Evolutionary conservation across 2,888 invertebrate species (phyloP), one percentile per base, ranked within the genome.

Genomic region (Aporophyla lueneburgensis): DNA sequence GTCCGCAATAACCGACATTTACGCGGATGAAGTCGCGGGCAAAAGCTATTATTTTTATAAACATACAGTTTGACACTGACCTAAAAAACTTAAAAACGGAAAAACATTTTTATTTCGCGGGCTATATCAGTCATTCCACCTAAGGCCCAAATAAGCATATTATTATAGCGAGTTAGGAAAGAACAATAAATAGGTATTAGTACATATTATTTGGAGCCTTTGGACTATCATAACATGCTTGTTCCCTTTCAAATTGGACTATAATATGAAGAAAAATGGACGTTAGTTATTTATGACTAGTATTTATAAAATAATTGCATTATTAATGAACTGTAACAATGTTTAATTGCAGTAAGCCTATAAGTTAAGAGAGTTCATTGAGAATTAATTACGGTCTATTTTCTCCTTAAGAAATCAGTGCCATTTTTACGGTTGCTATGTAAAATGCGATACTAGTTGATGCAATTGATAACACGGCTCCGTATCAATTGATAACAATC

Each of bases 401-500:
- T 59, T 65, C 43, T 40, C 51, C 1, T 19, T 43, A 59, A 53
- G 1, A 63, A 68, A 53, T 24, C 16, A 67, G 7, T 14, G 9
- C 33, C 16, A 33, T 14, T 33, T 40, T 7, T 24, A 63, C 40
- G 46, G 33, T 27, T 49, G 40, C n/a, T 27, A 27, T 21, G 5
- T 21, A 61, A 59, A 49, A 61, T 66, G 54, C 56, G 7, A n/a
- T 24, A n/a, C 21, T 19, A 14, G 62, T 73, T 51, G 9, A 63
- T 54, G 21, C 46, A 63, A 74, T 61, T 70, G 43, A 66, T 69
- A 12, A 24, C 24, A 21, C 2, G 21, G 19, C 27, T 69, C 43
- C 16, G 27, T 61, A 43, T 69, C 65, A 56, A 74, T 74, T 66
- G 43, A 70, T 67, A 54, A 43, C 43, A 80, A 49, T 66, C 65